Evolutionary conservation across 2,797 vertebrate genomes (phyloP).

Genomic region (Octomys mimax): DNA sequence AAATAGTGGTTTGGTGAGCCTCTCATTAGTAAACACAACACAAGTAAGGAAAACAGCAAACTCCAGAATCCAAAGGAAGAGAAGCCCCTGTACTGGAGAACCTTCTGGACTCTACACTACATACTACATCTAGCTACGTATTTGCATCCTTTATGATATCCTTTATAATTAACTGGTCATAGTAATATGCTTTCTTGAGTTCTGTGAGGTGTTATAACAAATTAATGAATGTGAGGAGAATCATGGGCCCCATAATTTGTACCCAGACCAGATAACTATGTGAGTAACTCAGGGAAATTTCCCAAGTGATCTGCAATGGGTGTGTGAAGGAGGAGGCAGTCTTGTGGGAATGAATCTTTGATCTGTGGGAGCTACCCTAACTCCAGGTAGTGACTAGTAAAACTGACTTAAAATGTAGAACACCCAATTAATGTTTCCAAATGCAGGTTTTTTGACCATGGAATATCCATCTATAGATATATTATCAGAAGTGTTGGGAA

Average conservation of each 20-base stretch:
- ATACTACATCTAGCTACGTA: background rate
- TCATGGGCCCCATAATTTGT: background rate
- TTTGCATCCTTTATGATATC: background rate
- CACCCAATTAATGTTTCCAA: background rate
- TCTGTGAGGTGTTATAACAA: background rate
- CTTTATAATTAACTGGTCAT: background rate
- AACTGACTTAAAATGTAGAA: background rate
- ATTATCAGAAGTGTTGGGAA: background rate
- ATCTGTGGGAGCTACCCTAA: background rate
- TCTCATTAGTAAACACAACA: background rate
- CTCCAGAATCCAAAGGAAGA: background rate
- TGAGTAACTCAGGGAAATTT: background rate
- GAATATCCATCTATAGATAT: background rate
- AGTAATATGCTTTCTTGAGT: background rate
- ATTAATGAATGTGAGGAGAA: background rate
- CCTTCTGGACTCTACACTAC: background rate
- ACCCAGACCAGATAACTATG: background rate
- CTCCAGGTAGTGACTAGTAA: background rate
- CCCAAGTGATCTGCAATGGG: background rate
- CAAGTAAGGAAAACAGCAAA: background rate
- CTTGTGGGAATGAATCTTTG: background rate
- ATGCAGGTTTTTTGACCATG: background rate
- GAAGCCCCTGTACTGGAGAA: background rate
- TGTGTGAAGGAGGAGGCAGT: background rate
- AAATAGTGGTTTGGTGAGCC: background rate